Evolutionary conservation across 2,888 invertebrate genomes (phyloP), one percentile per base, ranked within the genome.

Genomic region (Laspeyria flexula): DNA sequence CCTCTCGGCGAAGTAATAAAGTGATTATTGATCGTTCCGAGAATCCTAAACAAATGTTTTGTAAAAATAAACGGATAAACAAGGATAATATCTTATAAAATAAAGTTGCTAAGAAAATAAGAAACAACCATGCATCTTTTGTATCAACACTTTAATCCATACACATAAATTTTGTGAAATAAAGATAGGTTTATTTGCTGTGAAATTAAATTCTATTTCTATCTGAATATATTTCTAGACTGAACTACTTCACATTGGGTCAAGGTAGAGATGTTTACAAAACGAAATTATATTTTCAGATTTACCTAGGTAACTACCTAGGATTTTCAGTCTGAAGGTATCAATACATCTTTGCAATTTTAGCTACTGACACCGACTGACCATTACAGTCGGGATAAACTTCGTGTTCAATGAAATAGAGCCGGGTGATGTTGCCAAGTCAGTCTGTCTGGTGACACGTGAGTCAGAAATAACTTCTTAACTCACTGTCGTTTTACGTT

Each of bases 341-440:
- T 27, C 35, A 11, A 15, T 1, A 18, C 7, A 0, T 11, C 15
- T 21, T 12, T 9, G 23, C 38, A 50, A 48, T 46, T 61, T 71
- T 62, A 66, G 71, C 63, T 42, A 35, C 53, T 56, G 63, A 73
- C 68, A 69, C 60, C 53, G 66, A 66, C 62, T 72, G n/a, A 73
- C 73, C 70, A 75, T 79, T 74, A 79, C 62, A 70, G 48, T 61
- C 23, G 38, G 65, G 70, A 70, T 85, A 86, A 86, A 86, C 85
- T 89, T 90, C 83, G 85, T 83, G 81, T 85, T 80, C 77, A 75
- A 75, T 79, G 78, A 77, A 80, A 78, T 75, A 75, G 76, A 71
- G 79, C 70, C 71, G 63, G 55, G 60, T 61, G 61, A 71, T 77
- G 88, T 85, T 90, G 91, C 90, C 91, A 91, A 91, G 76, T 83